phyloP scores from a whole-genome alignment of 2,797 vertebrate species.

The Remorina albescens region DNA sequence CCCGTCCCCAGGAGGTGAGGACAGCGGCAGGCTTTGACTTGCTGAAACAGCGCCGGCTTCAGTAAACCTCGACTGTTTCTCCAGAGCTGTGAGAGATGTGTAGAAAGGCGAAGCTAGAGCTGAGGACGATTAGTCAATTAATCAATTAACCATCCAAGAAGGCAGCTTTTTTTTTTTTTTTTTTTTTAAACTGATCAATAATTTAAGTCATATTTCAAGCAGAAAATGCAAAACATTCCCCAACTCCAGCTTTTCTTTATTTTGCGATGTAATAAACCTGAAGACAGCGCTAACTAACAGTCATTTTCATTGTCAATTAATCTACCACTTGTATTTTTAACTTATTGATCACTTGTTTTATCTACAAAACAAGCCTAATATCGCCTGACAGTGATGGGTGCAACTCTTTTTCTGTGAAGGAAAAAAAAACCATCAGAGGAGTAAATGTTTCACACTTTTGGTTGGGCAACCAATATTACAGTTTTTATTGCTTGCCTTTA shows the following conservation, averaged over 20 bases:
- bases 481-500: too few species aligned
- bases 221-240: not conserved
- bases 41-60: conserved; percentile 35
- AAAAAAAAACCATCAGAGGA: too few species aligned
- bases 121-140: not conserved
- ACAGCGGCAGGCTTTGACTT: conserved; percentile 69
- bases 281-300: too few species aligned
- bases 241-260: not conserved
- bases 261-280: not conserved
- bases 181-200: not conserved
- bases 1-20: conserved; percentile 47
- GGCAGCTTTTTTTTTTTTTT: not conserved
- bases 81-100: conserved; percentile 13
- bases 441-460: too few species aligned
- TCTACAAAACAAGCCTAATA: too few species aligned
- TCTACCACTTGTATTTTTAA: not conserved
- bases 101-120: not conserved
- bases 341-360: too few species aligned
- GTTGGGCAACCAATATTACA: too few species aligned
- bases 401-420: too few species aligned
- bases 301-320: not conserved
- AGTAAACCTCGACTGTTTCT: conserved; percentile 39
- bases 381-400: not conserved
- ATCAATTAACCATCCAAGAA: not conserved
- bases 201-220: too few species aligned